A percentile compares a stretch with the other conserved stretches of the same genome.
Conservation (phyloP, 2,113 vertebrate species). For the Pseudonaja textilis region DNA sequence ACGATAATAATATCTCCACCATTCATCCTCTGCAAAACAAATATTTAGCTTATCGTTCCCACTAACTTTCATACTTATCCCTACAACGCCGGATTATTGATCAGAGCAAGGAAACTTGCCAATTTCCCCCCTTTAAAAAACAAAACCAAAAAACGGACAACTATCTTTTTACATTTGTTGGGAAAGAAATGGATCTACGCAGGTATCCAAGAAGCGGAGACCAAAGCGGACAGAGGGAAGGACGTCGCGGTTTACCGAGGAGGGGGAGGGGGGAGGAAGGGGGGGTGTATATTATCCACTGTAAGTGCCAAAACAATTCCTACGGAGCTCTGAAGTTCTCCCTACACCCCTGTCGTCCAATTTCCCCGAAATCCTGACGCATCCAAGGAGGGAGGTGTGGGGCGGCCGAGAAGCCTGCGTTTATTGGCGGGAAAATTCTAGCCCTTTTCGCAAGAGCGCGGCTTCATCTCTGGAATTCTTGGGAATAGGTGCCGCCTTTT, state of each 20-base stretch:
- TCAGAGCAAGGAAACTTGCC: constrained; percentile 59
- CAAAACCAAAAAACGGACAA: background rate
- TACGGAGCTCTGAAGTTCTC: constrained; percentile 58
- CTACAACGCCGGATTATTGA: constrained; percentile 63
- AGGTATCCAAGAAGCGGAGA: constrained; percentile 1
- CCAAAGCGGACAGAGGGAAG: constrained; percentile 48
- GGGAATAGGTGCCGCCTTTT: constrained; percentile 25
- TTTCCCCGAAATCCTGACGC: constrained; percentile 20
- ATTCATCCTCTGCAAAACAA: constrained; percentile 28
- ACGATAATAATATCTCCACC: background rate
- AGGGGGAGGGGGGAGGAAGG: constrained; percentile 13
- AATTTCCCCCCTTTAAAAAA: background rate
- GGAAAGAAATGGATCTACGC: constrained; percentile 15
- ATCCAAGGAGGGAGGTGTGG: constrained; percentile 32
- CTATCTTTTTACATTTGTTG: background rate
- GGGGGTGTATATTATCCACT: constrained; percentile 8
- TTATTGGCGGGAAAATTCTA: too few relatives aligned
- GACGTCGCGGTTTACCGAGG: constrained; percentile 44
- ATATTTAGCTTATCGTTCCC: constrained; percentile 49
- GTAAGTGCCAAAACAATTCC: constrained; percentile 59
- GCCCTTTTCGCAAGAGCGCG: constrained; percentile 40
- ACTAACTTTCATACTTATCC: constrained; percentile 45
- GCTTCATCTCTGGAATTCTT: constrained; percentile 24
- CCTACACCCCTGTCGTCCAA: constrained; percentile 28
- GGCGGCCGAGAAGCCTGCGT: background rate